Percentiles rank a stretch among this genome's conserved stretches.
Evolutionary conservation across 2,113 vertebrate genomes (phyloP).

Genomic region (Anser cygnoides): DNA sequence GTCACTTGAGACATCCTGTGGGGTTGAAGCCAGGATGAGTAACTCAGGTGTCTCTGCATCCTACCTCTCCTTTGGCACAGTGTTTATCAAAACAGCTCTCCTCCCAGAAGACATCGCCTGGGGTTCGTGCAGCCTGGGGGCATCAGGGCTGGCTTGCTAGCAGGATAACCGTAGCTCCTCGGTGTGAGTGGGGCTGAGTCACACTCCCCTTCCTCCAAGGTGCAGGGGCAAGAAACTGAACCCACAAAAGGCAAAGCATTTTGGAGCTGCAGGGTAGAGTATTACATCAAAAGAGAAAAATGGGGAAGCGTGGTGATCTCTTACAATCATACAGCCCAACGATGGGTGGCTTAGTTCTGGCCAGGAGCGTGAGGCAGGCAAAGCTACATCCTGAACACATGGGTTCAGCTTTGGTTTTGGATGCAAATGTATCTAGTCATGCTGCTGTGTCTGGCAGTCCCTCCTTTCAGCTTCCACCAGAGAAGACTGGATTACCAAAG

Average conservation of each 20-base stretch:
- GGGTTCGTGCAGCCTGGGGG: conserved; percentile 1
- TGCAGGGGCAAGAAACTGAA: neutral
- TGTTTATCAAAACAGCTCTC: conserved; percentile 3
- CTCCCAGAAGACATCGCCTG: neutral
- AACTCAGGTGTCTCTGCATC: conserved; percentile 1
- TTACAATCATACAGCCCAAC: neutral
- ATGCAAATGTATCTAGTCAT: neutral
- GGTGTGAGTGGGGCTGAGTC: neutral
- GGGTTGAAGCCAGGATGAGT: conserved; percentile 35
- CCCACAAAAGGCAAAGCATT: neutral
- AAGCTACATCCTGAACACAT: neutral
- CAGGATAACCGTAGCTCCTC: neutral
- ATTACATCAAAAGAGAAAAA: neutral
- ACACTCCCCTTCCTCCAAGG: neutral
- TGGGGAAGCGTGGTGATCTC: neutral
- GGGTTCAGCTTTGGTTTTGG: neutral
- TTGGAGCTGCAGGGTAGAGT: neutral
- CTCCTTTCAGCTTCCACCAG: neutral
- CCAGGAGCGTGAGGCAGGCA: neutral
- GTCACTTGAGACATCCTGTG: conserved; percentile 41
- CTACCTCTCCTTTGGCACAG: conserved; percentile 26
- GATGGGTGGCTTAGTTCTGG: neutral
- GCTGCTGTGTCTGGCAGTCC: neutral
- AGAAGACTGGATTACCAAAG: neutral
- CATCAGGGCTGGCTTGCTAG: neutral